Evolutionary conservation across 2,888 invertebrate genomes (phyloP), one percentile per base, ranked within the genome.

Genomic region (Nesidiocoris tenuis): DNA sequence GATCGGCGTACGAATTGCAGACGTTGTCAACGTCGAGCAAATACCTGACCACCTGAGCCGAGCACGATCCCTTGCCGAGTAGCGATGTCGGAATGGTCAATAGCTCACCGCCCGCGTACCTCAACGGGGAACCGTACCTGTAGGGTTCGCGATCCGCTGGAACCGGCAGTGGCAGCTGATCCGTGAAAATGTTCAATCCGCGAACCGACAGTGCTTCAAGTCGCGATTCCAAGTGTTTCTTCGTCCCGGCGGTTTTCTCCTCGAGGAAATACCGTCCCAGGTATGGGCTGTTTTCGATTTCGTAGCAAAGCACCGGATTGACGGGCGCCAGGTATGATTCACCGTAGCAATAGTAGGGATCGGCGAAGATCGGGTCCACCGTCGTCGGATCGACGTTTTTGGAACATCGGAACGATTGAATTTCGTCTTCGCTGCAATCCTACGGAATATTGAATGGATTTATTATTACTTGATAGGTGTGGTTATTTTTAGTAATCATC

Each of bases 371-470:
- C 16, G 74, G 74, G 39, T 72, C 67, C 16, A 19, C 19, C 17
- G 56, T 17, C 0, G 55, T 61, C 17, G 18, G n/a, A 0, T 61
- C 65, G 19, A 25, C 0, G 55, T 67, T 18, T 17, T 64, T 59
- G 19, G 18, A 23, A 39, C 79, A 78, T 12, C 70, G 24, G 25
- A 78, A 78, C 2, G 70, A 57, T 56, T 74, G 65, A 18, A 70
- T 39, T n/a, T 78, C 68, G 57, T 66, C 56, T n/a, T 67, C 72
- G 12, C 39, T 61, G 55, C 78, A 78, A 18, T 78, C 78, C 78
- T 78, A 59, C 63, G 77, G 76, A 70, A 67, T n/a, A n/a, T n/a
- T n/a, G n/a, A n/a, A n/a, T n/a, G n/a, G n/a, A n/a, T n/a, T n/a
- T n/a, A n/a, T n/a, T n/a, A n/a, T n/a, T n/a, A n/a, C n/a, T n/a